A percentile compares a stretch with the other conserved stretches of the same genome.
These are phyloP conservation scores for Shinisaurus crocodilurus DNA, from an alignment of 2,113 vertebrate genomes.

Conservation along the genomic window DNA sequence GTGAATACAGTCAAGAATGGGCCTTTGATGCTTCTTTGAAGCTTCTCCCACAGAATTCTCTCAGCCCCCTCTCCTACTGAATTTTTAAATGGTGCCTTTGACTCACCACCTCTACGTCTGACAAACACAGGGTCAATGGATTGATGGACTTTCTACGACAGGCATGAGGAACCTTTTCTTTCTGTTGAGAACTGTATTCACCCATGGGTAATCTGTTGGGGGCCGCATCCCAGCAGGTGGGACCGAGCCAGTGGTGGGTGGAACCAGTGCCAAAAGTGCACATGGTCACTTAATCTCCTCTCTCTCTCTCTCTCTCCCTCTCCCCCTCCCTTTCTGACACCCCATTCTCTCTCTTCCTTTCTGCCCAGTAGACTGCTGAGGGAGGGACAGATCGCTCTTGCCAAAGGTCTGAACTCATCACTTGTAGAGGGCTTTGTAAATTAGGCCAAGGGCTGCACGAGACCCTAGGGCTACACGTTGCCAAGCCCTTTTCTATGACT, in stretches of 20 bases:
- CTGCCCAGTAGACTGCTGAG: neutral
- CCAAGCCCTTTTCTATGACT: neutral
- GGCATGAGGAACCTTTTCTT: neutral
- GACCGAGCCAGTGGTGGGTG: neutral
- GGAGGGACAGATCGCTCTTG: neutral
- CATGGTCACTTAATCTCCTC: neutral
- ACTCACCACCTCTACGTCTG: neutral
- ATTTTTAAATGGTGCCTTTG: neutral
- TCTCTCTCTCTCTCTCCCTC: neutral
- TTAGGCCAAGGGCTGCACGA: too few species aligned
- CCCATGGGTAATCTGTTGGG: too few species aligned
- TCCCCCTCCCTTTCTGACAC: neutral
- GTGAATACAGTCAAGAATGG: neutral
- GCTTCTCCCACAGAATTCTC: neutral
- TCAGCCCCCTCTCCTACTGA: neutral
- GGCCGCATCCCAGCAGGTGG: neutral
- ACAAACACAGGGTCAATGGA: neutral
- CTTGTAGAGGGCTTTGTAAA: too few species aligned
- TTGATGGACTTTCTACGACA: neutral
- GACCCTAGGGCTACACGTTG: neutral
- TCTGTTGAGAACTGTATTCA: too few species aligned
- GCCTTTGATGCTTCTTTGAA: neutral
- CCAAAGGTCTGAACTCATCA: too few species aligned
- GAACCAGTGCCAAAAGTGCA: neutral
- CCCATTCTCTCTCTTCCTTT: neutral